Evolutionary conservation across 2,888 invertebrate species (phyloP).

Genomic region (Metellina segmentata): DNA sequence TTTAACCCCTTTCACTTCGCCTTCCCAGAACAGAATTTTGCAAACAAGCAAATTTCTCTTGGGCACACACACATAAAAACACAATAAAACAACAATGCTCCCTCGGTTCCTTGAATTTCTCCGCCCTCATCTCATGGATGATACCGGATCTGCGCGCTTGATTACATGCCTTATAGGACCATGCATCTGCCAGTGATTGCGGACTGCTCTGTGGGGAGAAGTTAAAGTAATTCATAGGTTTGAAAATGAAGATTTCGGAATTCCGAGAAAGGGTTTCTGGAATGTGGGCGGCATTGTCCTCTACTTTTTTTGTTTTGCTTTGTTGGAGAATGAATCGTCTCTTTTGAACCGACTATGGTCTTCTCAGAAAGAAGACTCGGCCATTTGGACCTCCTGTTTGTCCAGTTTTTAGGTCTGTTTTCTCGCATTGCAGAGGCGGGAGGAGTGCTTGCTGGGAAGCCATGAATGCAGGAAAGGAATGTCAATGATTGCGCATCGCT

Average conservation of each 20-base stretch:
- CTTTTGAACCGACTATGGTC: not conserved
- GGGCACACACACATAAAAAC: not conserved
- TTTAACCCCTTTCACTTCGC: too few relatives aligned
- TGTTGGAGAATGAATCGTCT: not conserved
- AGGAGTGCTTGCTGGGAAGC: not conserved
- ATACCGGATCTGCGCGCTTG: conserved; percentile 56
- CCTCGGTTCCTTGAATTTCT: not conserved
- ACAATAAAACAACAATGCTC: not conserved
- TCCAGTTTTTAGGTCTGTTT: too few relatives aligned
- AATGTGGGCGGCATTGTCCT: conserved; percentile 8
- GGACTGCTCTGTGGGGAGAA: not conserved
- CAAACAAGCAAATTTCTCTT: too few relatives aligned
- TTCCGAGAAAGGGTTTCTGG: conserved; percentile 36
- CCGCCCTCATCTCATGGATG: conserved; percentile 6
- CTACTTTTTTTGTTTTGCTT: not conserved
- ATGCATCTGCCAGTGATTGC: conserved; percentile 10
- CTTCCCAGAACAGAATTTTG: too few relatives aligned
- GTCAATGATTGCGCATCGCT: too few relatives aligned
- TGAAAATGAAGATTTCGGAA: conserved; percentile 49
- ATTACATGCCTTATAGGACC: conserved; percentile 18
- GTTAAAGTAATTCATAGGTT: conserved; percentile 37
- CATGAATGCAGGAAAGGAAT: not conserved
- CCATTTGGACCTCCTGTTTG: not conserved
- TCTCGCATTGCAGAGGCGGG: not conserved
- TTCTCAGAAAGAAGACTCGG: not conserved